Evolutionary conservation across 2,888 invertebrate species (phyloP).

Genomic region (Caenorhabditis sinica): DNA sequence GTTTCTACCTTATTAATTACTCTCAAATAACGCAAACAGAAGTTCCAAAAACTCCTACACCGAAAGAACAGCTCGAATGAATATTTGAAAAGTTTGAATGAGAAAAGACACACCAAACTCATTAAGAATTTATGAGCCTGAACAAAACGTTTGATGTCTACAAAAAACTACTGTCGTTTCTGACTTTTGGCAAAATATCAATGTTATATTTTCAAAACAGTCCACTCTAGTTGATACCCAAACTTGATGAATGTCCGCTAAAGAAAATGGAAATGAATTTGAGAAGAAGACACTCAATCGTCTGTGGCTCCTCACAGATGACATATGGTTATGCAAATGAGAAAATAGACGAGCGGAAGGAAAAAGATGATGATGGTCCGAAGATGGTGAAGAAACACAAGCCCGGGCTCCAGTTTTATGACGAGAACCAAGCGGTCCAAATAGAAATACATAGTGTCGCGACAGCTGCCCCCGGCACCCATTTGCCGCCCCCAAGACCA

Average conservation of each 20-base stretch:
- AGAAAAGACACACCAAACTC: not conserved
- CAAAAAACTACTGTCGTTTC: not conserved
- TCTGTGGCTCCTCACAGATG: slow-evolving; percentile 11
- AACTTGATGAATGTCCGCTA: too few relatives aligned
- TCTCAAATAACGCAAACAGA: too few relatives aligned
- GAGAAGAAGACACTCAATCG: slow-evolving; percentile 6
- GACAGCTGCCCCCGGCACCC: slow-evolving; percentile 51
- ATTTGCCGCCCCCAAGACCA: slow-evolving; percentile 20
- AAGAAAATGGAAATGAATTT: not conserved
- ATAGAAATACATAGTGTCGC: slow-evolving; percentile 56
- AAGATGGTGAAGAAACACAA: slow-evolving; percentile 47
- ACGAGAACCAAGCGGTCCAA: slow-evolving; percentile 30
- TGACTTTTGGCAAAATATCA: not conserved
- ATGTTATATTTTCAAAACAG: not conserved
- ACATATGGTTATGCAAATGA: slow-evolving; percentile 60
- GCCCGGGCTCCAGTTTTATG: slow-evolving; percentile 45
- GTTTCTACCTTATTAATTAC: too few relatives aligned
- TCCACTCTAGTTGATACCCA: too few relatives aligned
- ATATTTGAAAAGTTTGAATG: not conserved
- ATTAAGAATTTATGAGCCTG: slow-evolving; percentile 7
- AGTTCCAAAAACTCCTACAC: too few relatives aligned
- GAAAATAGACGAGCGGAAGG: slow-evolving; percentile 26
- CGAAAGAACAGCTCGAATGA: too few relatives aligned
- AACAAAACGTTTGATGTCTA: not conserved
- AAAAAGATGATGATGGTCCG: slow-evolving; percentile 32